Evolutionary conservation across 1,140 invertebrate genomes (phyloP).

Genomic region (Teleopsis dalmanni): DNA sequence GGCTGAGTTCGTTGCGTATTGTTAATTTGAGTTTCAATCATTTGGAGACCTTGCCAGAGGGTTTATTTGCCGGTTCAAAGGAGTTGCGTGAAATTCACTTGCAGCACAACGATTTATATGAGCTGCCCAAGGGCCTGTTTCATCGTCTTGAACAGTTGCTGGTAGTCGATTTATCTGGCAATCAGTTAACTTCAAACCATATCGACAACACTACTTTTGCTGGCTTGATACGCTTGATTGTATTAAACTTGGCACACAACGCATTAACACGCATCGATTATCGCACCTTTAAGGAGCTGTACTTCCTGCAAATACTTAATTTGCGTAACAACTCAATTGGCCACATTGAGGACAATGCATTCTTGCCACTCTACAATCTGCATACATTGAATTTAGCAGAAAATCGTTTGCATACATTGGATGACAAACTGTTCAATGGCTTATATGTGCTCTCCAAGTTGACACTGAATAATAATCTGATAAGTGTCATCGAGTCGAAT

Average conservation of each 20-base stretch:
- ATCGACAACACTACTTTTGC: slow-evolving; percentile 75
- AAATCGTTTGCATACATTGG: slow-evolving; percentile 73
- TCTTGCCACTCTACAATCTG: slow-evolving; percentile 76
- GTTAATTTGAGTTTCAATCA: slow-evolving; percentile 80
- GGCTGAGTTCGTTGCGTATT: slow-evolving; percentile 64
- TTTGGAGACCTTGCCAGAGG: slow-evolving; percentile 66
- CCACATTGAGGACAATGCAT: slow-evolving; percentile 78
- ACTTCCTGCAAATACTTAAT: slow-evolving; percentile 79
- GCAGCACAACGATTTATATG: slow-evolving; percentile 71
- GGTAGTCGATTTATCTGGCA: slow-evolving; percentile 78
- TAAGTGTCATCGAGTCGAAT: slow-evolving; percentile 69
- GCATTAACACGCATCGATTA: slow-evolving; percentile 71
- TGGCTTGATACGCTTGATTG: slow-evolving; percentile 73
- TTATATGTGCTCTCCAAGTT: slow-evolving; percentile 75
- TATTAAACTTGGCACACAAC: slow-evolving; percentile 80
- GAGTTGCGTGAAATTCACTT: slow-evolving; percentile 77
- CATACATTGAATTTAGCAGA: slow-evolving; percentile 79
- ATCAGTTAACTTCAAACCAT: slow-evolving; percentile 73
- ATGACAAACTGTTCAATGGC: slow-evolving; percentile 74
- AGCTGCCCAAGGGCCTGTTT: slow-evolving; percentile 72
- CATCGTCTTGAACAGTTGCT: slow-evolving; percentile 74
- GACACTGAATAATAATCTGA: slow-evolving; percentile 74
- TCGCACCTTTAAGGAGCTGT: slow-evolving; percentile 78
- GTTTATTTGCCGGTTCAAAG: slow-evolving; percentile 65
- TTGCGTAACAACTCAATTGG: slow-evolving; percentile 80